Conservation (phyloP, 2,113 vertebrate genomes). For the Antennarius striatus region DNA sequence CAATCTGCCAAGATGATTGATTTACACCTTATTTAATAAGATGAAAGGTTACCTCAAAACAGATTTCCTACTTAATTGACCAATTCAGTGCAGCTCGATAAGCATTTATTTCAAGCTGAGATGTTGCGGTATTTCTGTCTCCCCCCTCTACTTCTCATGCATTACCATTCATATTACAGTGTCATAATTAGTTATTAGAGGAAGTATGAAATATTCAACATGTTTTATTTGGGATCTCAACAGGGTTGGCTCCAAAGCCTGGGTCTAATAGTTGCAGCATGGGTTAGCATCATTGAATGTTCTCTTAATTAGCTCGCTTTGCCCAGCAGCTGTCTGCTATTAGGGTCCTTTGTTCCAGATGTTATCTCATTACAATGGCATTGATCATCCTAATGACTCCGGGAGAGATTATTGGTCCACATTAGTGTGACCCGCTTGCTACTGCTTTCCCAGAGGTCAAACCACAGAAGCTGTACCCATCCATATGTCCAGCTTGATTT, state of each 20-base stretch:
- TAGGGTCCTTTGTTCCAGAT: constrained; percentile 81
- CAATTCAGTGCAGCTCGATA: constrained; percentile 69
- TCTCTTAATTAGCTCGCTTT: constrained; percentile 75
- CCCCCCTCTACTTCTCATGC: constrained; percentile 13
- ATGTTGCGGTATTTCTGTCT: constrained; percentile 59
- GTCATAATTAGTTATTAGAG: constrained; percentile 57
- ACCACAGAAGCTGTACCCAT: constrained; percentile 49
- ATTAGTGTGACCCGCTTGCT: constrained; percentile 65
- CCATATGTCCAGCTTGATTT: constrained; percentile 53
- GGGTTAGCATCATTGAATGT: constrained; percentile 69
- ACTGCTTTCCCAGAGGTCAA: constrained; percentile 60
- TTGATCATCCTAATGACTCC: constrained; percentile 78
- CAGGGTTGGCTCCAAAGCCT: constrained; percentile 60
- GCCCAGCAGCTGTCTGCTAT: constrained; percentile 80
- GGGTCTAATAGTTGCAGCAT: constrained; percentile 60
- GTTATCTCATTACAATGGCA: constrained; percentile 79
- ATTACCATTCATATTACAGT: constrained; percentile 45
- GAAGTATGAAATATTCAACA: constrained; percentile 71
- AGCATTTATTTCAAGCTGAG: constrained; percentile 69
- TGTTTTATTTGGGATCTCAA: constrained; percentile 68
- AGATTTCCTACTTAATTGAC: constrained; percentile 75
- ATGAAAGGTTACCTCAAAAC: constrained; percentile 75
- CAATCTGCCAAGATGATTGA: constrained; percentile 70
- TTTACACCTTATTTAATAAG: constrained; percentile 75
- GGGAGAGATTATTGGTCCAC: constrained; percentile 73